Evolutionary conservation across 1,140 invertebrate genomes (phyloP), one percentile per base, ranked within the genome.

Genomic region (Cydia pomonella): DNA sequence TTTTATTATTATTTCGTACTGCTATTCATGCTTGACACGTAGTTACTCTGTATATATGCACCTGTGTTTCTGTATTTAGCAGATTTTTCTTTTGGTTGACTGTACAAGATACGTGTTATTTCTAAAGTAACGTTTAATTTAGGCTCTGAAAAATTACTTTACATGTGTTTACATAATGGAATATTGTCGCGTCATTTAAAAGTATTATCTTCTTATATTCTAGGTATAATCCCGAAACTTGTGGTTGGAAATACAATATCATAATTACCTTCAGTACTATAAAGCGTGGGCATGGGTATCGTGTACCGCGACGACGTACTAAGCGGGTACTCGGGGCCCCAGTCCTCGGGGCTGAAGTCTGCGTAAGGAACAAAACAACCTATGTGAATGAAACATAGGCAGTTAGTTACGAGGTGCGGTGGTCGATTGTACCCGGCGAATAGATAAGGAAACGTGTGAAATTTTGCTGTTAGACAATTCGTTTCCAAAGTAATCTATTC

Each of bases 251-350:
- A 44, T 4, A 44, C 3, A 1, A 86, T 85, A 75, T 3, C n/a
- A 73, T 27, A 59, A 18, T 85, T 93, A 93, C 94, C 94, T 85
- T 96, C 95, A 41, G 94, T 95, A 81, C 94, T 96, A 86, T 97
- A 97, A 1, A 97, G 91, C 0, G 96, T 97, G 0, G 96, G 96
- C 94, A 97, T 96, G 12, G 95, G 96, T 76, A 97, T 94, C 73
- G 95, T 93, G 82, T 95, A 94, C 73, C 93, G 90, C 33, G 90
- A 87, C 38, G 90, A 87, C 3, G 85, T 77, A 71, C 87, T 87
- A 64, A 95, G 85, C 3, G 95, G 94, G 88, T 94, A 95, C 83
- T 95, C 95, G 2, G 95, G 91, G 9, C 94, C 94, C 95, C 95
- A 96, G 81, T 95, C 95, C 82, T 95, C 95, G 73, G 94, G 94